Evolutionary conservation across 2,888 invertebrate species (phyloP).

Genomic region (Ariolimax columbianus): DNA sequence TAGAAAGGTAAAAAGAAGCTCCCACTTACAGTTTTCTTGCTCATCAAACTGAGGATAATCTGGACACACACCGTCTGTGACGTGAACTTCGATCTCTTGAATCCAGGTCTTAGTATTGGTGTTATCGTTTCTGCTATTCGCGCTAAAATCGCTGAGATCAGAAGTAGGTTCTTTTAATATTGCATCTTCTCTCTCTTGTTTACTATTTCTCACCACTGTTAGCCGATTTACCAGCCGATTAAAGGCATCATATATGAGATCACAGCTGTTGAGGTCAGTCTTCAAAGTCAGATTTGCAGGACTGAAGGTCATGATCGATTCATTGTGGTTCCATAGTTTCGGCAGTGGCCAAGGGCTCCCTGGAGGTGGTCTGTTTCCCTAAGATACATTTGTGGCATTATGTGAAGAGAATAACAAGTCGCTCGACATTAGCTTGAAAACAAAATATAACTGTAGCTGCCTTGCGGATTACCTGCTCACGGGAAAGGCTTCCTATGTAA

Average conservation of each 20-base stretch:
- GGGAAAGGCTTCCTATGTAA: too few species aligned
- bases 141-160: background rate
- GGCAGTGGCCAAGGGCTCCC: constrained; percentile 51
- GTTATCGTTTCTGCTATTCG: background rate
- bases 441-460: too few species aligned
- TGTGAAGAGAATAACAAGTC: too few species aligned
- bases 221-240: constrained; percentile 9
- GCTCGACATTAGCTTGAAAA: too few species aligned
- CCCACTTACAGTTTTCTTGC: constrained; percentile 13
- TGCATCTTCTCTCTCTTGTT: too few species aligned
- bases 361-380: constrained; percentile 43
- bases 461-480: too few species aligned
- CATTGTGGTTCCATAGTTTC: constrained; percentile 23
- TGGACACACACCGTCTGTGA: background rate
- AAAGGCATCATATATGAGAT: constrained; percentile 38
- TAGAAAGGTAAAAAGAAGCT: too few species aligned
- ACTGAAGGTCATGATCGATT: constrained; percentile 8
- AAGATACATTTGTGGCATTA: background rate
- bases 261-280: constrained; percentile 35
- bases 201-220: background rate
- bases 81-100: background rate
- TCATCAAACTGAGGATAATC: constrained; percentile 21
- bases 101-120: background rate
- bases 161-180: background rate
- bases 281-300: constrained; percentile 23